Percentiles rank a stretch among this genome's conserved stretches.
phyloP scores from a whole-genome alignment of 2,888 invertebrate species.

The Caenorhabditis zanzibari region DNA sequence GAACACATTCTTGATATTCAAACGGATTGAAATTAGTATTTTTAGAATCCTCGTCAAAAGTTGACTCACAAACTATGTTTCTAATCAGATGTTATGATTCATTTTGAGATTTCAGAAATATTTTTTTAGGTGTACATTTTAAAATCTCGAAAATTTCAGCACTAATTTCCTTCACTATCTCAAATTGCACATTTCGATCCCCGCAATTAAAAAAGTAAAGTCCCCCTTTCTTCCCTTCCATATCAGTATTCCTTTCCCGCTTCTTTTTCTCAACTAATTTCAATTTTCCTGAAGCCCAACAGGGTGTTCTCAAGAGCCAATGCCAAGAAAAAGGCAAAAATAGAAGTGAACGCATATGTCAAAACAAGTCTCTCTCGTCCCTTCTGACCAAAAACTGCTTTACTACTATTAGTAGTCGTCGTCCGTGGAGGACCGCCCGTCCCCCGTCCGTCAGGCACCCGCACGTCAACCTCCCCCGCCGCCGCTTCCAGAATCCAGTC shows the following conservation, averaged over 20 bases:
- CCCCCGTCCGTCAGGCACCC: constrained; percentile 23
- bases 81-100: no score
- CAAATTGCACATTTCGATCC: no score
- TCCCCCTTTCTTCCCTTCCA: background rate
- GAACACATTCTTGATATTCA: no score
- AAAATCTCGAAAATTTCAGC: no score
- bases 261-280: background rate
- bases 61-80: no score
- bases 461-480: background rate
- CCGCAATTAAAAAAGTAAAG: no score
- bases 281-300: constrained; percentile 11
- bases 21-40: no score
- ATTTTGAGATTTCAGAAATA: no score
- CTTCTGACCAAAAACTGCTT: constrained; percentile 15
- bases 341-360: constrained; percentile 30
- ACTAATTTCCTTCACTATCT: background rate
- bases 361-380: constrained; percentile 26
- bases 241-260: constrained; percentile 14
- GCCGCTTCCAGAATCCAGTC: constrained; percentile 25
- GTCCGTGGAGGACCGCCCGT: constrained; percentile 12
- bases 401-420: constrained; percentile 53
- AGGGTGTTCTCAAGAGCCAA: constrained; percentile 8
- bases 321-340: background rate
- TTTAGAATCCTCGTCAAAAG: no score
- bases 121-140: no score